Percentiles rank a stretch among this genome's conserved stretches.
Evolutionary conservation across 2,888 invertebrate species (phyloP).

Genomic region (Exephanes ischioxanthus): DNA sequence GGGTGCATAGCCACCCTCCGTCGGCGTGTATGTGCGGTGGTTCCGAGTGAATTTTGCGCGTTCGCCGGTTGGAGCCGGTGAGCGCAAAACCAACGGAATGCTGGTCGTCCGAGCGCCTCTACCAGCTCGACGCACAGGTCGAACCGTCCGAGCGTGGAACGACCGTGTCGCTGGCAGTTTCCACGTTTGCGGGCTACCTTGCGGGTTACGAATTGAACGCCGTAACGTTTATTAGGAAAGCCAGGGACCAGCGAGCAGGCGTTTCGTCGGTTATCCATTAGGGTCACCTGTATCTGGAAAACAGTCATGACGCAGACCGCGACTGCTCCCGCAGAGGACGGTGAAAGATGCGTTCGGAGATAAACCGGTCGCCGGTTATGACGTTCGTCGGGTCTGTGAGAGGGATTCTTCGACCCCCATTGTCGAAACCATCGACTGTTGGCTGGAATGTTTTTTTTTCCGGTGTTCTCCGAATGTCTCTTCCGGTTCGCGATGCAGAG

Average conservation of each 20-base stretch:
- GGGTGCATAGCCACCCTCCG: conserved; percentile 21
- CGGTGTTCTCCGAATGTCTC: too few relatives aligned
- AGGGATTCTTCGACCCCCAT: too few relatives aligned
- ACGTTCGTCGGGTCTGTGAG: too few relatives aligned
- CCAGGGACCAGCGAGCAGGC: neutral
- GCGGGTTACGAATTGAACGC: conserved; percentile 76
- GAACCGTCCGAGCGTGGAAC: conserved; percentile 75
- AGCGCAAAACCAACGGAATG: conserved; percentile 76
- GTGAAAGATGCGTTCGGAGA: too few relatives aligned
- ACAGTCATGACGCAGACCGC: neutral
- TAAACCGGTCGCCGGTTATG: too few relatives aligned
- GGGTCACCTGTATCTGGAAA: neutral
- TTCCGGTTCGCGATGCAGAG: too few relatives aligned
- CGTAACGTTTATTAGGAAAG: conserved; percentile 75
- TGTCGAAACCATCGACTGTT: too few relatives aligned
- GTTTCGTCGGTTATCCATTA: neutral
- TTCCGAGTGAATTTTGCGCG: conserved; percentile 76
- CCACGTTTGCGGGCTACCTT: conserved; percentile 79
- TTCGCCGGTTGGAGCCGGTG: conserved; percentile 42
- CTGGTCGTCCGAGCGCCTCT: conserved; percentile 53
- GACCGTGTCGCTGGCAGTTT: conserved; percentile 78
- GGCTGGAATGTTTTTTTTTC: too few relatives aligned
- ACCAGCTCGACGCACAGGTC: conserved; percentile 50
- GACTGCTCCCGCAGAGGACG: neutral
- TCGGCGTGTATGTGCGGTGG: conserved; percentile 69